Evolutionary conservation across 2,113 vertebrate genomes (phyloP).

Genomic region (Callocephalon fimbriatum): DNA sequence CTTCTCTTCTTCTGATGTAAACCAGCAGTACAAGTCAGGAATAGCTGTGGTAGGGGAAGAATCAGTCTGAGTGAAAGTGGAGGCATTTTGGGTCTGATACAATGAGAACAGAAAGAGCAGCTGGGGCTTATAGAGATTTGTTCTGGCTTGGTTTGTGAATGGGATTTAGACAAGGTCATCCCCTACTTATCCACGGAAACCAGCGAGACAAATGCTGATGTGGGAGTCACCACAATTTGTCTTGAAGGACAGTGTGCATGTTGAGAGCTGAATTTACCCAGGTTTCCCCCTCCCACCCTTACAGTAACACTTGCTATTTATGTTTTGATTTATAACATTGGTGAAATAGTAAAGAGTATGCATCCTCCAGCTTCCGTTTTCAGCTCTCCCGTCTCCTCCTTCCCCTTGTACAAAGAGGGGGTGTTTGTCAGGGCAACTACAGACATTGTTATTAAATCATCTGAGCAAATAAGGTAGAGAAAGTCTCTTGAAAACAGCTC

Average conservation of each 20-base stretch:
- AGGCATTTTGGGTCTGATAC: not conserved
- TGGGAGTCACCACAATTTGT: not conserved
- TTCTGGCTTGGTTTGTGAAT: not conserved
- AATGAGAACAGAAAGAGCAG: not conserved
- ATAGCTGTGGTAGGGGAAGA: not conserved
- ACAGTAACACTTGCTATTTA: constrained; percentile 38
- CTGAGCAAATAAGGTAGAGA: not conserved
- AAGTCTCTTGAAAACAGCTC: not conserved
- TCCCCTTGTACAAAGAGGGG: not conserved
- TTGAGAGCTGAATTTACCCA: constrained; percentile 25
- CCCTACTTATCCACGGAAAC: not conserved
- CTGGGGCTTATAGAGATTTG: not conserved
- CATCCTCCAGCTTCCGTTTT: constrained; percentile 37
- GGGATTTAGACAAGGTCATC: not conserved
- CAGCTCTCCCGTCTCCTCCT: not conserved
- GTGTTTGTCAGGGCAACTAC: not conserved
- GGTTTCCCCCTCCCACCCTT: constrained; percentile 42
- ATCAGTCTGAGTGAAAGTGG: not conserved
- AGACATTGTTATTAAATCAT: not conserved
- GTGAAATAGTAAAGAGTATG: not conserved
- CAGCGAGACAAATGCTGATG: not conserved
- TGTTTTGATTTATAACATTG: not conserved
- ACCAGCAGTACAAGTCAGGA: not conserved
- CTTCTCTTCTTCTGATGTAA: not conserved
- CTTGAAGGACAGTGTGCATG: not conserved